Evolutionary conservation across 2,888 invertebrate species (phyloP), one percentile per base, ranked within the genome.

Genomic region (Agonopterix alstromeriana): DNA sequence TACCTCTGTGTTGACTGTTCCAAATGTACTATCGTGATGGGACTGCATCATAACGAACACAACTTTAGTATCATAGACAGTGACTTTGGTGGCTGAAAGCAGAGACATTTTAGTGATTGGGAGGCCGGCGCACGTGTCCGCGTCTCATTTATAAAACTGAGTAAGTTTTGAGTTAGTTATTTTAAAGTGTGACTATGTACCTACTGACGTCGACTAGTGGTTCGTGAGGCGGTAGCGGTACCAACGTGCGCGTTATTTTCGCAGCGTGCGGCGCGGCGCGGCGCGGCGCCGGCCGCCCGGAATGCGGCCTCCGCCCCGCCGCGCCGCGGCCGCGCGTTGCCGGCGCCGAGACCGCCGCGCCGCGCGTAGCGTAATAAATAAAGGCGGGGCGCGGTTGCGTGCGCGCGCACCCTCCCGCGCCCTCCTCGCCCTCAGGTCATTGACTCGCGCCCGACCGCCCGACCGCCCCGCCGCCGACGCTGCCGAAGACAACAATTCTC

Each of bases 371-470:
- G 42, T 42, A 42, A 42, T 42, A 42, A 42, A 86, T 86, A 87
- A 87, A 87, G 85, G 86, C 85, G 85, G 87, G 85, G 87, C 85
- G 82, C 83, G 81, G 82, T 78, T 83, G 82, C 81, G 82, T 85
- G 86, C 85, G 86, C 80, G 85, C 86, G 85, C 86, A 86, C 84
- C 82, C 80, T 84, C 85, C 84, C 85, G 79, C 82, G 73, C 78
- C 79, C 72, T 77, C 74, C 77, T 69, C 70, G 77, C 75, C 76
- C 73, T 78, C 76, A 67, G 87, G 87, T 86, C 87, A 82, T 84
- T 86, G 87, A 87, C 87, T 80, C 75, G 64, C 60, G 69, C 65
- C 70, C 72, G 69, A 60, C 70, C 67, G 56, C 59, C 58, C 61
- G 58, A 3, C 27, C 27, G 27, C 56, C 63, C 56, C 65, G 57